phyloP scores from a whole-genome alignment of 2,797 vertebrate genomes.

The Numenius phaeopus region DNA sequence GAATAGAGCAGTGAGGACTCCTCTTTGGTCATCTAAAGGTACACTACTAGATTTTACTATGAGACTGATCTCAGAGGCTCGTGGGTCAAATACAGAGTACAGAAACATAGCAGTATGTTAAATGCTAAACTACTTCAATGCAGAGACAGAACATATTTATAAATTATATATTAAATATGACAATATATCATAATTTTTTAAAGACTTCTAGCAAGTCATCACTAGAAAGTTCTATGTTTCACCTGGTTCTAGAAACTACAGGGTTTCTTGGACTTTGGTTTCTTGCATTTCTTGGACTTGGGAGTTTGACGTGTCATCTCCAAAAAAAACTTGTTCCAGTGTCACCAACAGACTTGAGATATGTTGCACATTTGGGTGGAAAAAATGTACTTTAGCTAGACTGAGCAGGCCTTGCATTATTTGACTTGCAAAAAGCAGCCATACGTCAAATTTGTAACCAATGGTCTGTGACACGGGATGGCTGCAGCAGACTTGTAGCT shows the following conservation, averaged over 20 bases:
- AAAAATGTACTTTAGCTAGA: not conserved
- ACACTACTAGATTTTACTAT: not conserved
- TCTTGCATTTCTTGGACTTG: not conserved
- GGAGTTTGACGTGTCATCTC: not conserved
- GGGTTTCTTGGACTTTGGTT: not conserved
- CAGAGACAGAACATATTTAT: not conserved
- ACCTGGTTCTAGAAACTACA: not conserved
- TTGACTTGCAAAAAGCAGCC: constrained; percentile 15
- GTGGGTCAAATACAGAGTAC: not conserved
- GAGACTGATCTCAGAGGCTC: not conserved
- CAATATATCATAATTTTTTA: not conserved
- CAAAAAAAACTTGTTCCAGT: not conserved
- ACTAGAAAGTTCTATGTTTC: not conserved
- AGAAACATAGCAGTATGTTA: not conserved
- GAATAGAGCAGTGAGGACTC: not conserved
- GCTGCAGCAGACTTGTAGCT: not conserved
- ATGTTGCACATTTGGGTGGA: not conserved
- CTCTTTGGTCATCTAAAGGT: not conserved
- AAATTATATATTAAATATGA: not conserved
- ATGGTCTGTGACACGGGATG: not conserved
- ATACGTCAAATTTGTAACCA: not conserved
- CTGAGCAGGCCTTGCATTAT: not conserved
- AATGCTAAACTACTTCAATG: not conserved
- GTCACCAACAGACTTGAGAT: not conserved
- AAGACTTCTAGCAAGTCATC: not conserved